Evolutionary conservation across 2,888 invertebrate species (phyloP), one percentile per base, ranked within the genome.

Genomic region (Hypomecis atomaria): DNA sequence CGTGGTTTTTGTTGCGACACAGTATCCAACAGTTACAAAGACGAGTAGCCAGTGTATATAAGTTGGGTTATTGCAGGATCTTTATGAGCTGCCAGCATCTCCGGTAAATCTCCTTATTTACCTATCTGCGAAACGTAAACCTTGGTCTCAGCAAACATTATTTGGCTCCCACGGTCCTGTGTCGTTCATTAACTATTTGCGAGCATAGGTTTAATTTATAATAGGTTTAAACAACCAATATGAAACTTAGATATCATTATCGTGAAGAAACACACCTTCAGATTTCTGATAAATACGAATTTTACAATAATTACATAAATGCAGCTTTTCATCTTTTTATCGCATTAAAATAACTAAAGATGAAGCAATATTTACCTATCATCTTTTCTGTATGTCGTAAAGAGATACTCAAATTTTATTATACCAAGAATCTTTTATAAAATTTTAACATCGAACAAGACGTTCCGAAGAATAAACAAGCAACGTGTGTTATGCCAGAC

Each of bases 51-150:
- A 84, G 83, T 76, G 77, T 81, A 88, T 87, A 81, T 87, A 84
- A 80, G 80, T 73, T 78, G 78, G 77, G 87, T 87, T 88, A 86
- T 88, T 88, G 84, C 78, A 81, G 85, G 84, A 81, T 83, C 85
- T 90, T 90, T 89, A 89, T 82, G 89, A 85, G 85, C 84, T 82
- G 82, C 81, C 82, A 85, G 83, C 87, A 83, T 83, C 82, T 83
- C 81, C 83, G 88, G 89, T 88, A 90, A 91, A 91, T 90, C 90
- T 90, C 83, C 89, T 91, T 90, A 90, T 91, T 91, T 91, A 90
- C 90, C 89, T 88, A 90, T 90, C 89, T 88, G 84, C 84, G 84
- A 86, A 88, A 89, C 90, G 90, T 91, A 92, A 92, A 92, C 85
- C 85, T 84, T 82, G 86, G 87, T 86, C 85, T 88, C 86, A 83